phyloP scores from a whole-genome alignment of 1,140 invertebrate genomes.

The Odontomachus brunneus region DNA sequence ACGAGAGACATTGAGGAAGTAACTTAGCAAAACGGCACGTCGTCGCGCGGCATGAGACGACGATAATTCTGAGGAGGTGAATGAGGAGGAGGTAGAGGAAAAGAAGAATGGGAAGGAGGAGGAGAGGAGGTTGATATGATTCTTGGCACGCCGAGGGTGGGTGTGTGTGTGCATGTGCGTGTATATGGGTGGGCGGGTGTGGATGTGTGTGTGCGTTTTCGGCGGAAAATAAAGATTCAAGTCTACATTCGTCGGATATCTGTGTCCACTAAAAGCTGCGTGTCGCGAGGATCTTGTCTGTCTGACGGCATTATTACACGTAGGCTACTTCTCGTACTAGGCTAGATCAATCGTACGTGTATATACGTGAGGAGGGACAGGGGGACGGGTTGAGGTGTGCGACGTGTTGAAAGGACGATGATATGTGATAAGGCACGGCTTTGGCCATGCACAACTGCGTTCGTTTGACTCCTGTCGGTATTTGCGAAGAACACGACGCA shows the following conservation, averaged over 20 bases:
- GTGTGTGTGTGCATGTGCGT: no score
- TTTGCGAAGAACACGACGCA: slow-evolving; percentile 72
- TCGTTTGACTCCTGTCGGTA: slow-evolving; percentile 77
- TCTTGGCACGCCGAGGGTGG: no score
- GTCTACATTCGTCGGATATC: background rate
- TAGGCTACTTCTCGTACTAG: slow-evolving; percentile 72
- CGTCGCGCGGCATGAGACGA: background rate
- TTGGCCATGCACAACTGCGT: slow-evolving; percentile 81
- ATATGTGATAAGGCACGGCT: slow-evolving; percentile 83
- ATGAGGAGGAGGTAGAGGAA: no score
- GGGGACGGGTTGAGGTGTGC: slow-evolving; percentile 67
- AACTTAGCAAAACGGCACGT: background rate
- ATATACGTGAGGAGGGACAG: slow-evolving; percentile 4
- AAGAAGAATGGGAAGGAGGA: no score
- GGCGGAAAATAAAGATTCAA: slow-evolving; percentile 9
- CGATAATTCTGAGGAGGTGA: background rate
- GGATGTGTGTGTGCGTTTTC: no score
- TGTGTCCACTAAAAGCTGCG: slow-evolving; percentile 9
- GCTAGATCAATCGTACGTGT: slow-evolving; percentile 61
- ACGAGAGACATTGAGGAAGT: background rate
- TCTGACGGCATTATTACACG: slow-evolving; percentile 4
- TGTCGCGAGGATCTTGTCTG: slow-evolving; percentile 51
- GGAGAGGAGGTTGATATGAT: no score
- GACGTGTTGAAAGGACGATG: slow-evolving; percentile 61
- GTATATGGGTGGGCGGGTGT: no score